Percentiles rank a stretch among this genome's conserved stretches.
These are phyloP conservation scores for Corythaeola cristata DNA, from an alignment of 2,113 vertebrate species.

Conservation along the genomic window DNA sequence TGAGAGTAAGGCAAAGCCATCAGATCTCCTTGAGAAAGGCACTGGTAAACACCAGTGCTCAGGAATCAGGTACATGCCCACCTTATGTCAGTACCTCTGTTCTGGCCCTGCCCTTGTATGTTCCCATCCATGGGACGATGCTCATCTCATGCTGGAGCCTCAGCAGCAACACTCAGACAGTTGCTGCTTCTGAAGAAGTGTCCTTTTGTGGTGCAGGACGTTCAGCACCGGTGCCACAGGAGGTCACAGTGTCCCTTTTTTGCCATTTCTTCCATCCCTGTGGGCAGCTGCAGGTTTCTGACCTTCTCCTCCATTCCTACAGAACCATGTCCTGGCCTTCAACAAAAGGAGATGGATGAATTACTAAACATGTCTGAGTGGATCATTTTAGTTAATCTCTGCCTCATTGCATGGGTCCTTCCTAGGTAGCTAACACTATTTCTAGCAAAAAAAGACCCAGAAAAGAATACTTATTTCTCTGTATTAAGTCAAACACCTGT, in stretches of 20 bases:
- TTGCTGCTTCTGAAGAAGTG: background rate
- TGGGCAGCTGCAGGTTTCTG: background rate
- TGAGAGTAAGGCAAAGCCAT: background rate
- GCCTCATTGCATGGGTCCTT: background rate
- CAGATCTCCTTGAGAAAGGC: background rate
- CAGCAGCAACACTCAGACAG: background rate
- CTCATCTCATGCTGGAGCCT: background rate
- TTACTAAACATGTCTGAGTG: background rate
- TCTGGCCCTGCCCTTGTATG: background rate
- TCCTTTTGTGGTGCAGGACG: background rate
- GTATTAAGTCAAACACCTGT: background rate
- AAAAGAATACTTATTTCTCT: background rate
- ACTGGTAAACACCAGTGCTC: background rate
- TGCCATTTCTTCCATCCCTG: background rate
- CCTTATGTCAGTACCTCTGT: background rate
- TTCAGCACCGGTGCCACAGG: background rate
- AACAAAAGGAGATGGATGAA: background rate
- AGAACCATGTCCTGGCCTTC: background rate
- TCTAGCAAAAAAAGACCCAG: background rate
- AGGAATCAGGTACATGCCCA: accelerated
- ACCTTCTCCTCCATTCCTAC: background rate
- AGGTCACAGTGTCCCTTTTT: background rate
- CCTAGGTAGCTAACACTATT: background rate
- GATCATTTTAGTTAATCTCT: background rate
- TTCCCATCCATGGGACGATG: background rate